A percentile compares a stretch with the other conserved stretches of the same genome.
Conservation (phyloP, 2,113 vertebrate species). For the Rhinichthys klamathensis region DNA sequence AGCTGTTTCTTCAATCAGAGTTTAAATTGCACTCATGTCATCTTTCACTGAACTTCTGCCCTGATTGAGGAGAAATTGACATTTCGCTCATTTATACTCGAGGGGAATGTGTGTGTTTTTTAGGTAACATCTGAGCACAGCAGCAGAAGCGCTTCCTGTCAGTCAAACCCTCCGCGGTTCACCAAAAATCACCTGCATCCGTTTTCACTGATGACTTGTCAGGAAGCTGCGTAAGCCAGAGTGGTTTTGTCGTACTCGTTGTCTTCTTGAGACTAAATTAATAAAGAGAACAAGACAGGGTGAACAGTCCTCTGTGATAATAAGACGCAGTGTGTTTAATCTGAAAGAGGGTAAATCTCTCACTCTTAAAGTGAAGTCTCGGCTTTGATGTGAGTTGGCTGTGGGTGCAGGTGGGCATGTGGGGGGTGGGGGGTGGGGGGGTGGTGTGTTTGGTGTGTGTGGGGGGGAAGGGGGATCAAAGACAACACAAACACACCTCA, state of each 20-base stretch:
- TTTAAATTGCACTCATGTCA: slow-evolving; percentile 27
- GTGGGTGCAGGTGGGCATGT: slow-evolving; percentile 58
- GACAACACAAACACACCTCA: slow-evolving; percentile 72
- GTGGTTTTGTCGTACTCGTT: not conserved
- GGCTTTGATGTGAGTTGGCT: slow-evolving; percentile 69
- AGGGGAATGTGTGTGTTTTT: slow-evolving; percentile 30
- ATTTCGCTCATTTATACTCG: slow-evolving; percentile 41
- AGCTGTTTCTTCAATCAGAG: slow-evolving; percentile 24
- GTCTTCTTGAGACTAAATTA: slow-evolving; percentile 57
- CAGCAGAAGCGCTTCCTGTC: slow-evolving; percentile 47
- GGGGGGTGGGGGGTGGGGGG: too few species aligned
- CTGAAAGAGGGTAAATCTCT: slow-evolving; percentile 52
- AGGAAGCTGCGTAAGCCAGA: slow-evolving; percentile 10
- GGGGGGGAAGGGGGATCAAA: slow-evolving; percentile 76
- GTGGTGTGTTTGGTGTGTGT: too few species aligned
- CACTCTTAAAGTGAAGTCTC: slow-evolving; percentile 57
- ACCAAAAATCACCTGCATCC: slow-evolving; percentile 15
- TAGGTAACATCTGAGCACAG: slow-evolving; percentile 45
- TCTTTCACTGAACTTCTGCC: slow-evolving; percentile 19
- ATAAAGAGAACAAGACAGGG: slow-evolving; percentile 45
- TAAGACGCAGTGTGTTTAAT: slow-evolving; percentile 59
- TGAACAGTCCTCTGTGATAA: slow-evolving; percentile 61
- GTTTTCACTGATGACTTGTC: slow-evolving; percentile 9
- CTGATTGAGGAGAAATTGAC: slow-evolving; percentile 37
- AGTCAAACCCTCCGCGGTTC: slow-evolving; percentile 18